Conservation (phyloP, 2,888 invertebrate species). For the Zeuzera pyrina region DNA sequence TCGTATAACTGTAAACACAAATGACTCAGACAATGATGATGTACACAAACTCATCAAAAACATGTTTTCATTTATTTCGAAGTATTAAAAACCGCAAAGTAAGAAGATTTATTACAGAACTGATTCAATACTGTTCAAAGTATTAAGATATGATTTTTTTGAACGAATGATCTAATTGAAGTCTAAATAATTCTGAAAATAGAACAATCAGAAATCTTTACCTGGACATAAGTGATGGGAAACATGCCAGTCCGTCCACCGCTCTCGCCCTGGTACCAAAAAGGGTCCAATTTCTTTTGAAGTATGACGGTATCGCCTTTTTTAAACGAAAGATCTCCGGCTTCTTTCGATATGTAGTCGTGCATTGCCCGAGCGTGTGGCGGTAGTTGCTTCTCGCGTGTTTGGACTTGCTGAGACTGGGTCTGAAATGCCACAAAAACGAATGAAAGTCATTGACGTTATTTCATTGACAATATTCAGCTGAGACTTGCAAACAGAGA, state of each 20-base stretch:
- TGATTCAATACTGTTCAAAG: no score
- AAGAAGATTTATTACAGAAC: no score
- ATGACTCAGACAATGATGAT: no score
- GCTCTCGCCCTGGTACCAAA: constrained; percentile 91
- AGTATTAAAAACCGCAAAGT: no score
- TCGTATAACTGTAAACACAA: no score
- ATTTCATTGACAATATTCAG: constrained; percentile 7
- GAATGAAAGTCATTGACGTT: no score
- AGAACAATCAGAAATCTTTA: constrained; percentile 26
- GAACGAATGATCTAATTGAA: neutral
- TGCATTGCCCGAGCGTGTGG: constrained; percentile 92
- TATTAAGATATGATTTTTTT: neutral
- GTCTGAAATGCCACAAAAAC: constrained; percentile 19
- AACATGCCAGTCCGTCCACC: constrained; percentile 86
- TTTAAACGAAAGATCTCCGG: constrained; percentile 88
- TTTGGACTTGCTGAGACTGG: constrained; percentile 25
- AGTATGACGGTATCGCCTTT: constrained; percentile 87
- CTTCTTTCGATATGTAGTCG: constrained; percentile 88
- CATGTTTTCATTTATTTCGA: no score
- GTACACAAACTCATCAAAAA: no score
- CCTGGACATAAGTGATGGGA: constrained; percentile 89
- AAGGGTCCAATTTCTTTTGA: constrained; percentile 84
- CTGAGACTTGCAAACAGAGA: constrained; percentile 7
- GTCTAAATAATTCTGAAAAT: neutral
- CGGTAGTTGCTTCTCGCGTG: constrained; percentile 75